Evolutionary conservation across 2,113 vertebrate species (phyloP), one percentile per base, ranked within the genome.

Genomic region (Sakesphorus luctuosus): DNA sequence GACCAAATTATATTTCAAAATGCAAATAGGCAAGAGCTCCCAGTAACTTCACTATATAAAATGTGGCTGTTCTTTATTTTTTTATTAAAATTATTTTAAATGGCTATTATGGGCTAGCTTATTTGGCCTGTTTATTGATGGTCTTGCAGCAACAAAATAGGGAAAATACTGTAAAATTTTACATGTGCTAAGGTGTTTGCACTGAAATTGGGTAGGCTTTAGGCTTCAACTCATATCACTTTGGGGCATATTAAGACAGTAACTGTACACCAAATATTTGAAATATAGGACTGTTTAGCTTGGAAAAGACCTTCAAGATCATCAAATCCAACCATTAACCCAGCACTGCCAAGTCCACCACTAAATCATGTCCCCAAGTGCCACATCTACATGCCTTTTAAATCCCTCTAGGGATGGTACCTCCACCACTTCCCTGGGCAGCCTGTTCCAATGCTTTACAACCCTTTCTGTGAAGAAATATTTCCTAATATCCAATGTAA

Each of bases 331-430:
- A 49, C 20, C 63, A 62, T 38, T 68, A 61, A 61, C 7, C 17
- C 63, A 63, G 29, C 29, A 49, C 20, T 69, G n/a, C 18, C 87
- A 83, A 69, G 47, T 12, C 40, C 11, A 76, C 8, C 25, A 8
- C 20, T 55, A 35, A 15, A 76, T 25, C 33, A 35, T 12, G 11
- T 83, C n/a, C n/a, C 29, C 21, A 31, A 4, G 40, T 47, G n/a
- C 29, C 29, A 21, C 40, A 68, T 47, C n/a, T 61, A 40, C 5
- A 53, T 0, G 0, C 21, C 55, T 40, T 61, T 29, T 55, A 55
- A 69, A 31, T 18, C 38, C 17, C 71, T 31, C 24, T 47, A 26
- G n/a, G 24, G 29, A 21, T 26, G n/a, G 29, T 74, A 44, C 43
- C 36, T 67, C 33, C 36, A 67, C 47, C 35, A 35, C n/a, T 47